phyloP scores from a whole-genome alignment of 2,888 invertebrate species.

The Patella depressa region DNA sequence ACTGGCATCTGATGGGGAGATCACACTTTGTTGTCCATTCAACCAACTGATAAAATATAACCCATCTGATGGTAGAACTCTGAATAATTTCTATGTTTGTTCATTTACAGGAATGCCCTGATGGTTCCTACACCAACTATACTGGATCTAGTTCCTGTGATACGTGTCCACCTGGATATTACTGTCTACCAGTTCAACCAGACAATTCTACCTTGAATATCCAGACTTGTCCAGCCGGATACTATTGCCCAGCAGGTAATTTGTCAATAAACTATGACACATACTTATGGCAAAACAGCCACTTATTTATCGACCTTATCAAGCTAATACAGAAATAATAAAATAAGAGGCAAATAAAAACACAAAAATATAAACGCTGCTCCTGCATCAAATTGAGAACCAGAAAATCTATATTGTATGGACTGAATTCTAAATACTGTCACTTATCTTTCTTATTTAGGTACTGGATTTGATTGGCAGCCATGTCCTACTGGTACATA shows the following conservation, averaged over 20 bases:
- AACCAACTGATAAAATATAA: no score
- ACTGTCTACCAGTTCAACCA: constrained; percentile 62
- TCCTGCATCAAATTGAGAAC: no score
- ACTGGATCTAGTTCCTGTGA: constrained; percentile 51
- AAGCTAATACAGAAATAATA: no score
- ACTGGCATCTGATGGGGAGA: no score
- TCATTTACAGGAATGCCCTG: constrained; percentile 48
- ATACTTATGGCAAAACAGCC: no score
- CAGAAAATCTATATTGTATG: no score
- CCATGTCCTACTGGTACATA: constrained; percentile 65
- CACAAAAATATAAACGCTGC: no score
- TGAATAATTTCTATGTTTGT: not conserved
- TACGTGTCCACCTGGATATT: constrained; percentile 55
- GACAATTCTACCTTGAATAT: constrained; percentile 59
- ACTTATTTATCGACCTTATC: no score
- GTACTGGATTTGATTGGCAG: constrained; percentile 61
- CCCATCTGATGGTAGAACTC: no score
- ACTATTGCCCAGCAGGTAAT: constrained; percentile 62
- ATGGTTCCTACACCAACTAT: constrained; percentile 54
- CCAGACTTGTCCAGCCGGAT: constrained; percentile 62
- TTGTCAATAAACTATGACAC: not conserved
- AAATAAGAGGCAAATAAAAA: no score
- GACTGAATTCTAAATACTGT: no score
- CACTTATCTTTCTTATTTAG: constrained; percentile 35
- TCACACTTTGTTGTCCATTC: no score